Evolutionary conservation across 1,140 invertebrate species (phyloP).

Genomic region (Zaprionus ornatus): DNA sequence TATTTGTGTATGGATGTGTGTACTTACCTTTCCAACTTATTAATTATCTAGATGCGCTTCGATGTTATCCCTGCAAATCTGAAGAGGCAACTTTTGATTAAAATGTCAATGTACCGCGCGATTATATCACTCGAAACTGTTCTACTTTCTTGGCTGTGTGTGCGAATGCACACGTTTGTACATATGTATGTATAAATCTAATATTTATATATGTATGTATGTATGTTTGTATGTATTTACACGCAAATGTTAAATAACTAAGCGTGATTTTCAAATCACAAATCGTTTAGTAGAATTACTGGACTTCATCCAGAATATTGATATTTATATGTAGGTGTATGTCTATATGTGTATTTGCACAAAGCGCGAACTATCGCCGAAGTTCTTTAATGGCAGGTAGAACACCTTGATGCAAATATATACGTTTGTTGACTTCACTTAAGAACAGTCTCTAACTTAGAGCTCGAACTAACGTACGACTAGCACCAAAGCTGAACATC

Average conservation of each 20-base stretch:
- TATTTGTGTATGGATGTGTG: not conserved
- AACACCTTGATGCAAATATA: slow-evolving; percentile 60
- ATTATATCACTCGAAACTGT: not conserved
- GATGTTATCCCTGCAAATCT: not conserved
- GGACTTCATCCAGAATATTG: not conserved
- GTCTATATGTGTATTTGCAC: slow-evolving; percentile 19
- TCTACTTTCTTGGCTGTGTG: not conserved
- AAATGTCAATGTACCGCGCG: not conserved
- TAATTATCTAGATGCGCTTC: not conserved
- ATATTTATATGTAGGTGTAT: not conserved
- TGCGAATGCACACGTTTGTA: not conserved
- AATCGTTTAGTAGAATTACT: not conserved
- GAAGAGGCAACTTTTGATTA: not conserved
- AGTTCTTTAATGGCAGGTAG: slow-evolving; percentile 45
- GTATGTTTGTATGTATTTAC: slow-evolving; percentile 13
- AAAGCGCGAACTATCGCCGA: slow-evolving; percentile 7
- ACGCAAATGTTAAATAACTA: slow-evolving; percentile 1
- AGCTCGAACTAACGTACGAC: slow-evolving; percentile 64
- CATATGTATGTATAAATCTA: not conserved
- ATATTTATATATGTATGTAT: not conserved
- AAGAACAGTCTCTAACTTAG: slow-evolving; percentile 43
- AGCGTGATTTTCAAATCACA: not conserved
- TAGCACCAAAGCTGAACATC: slow-evolving; percentile 71
- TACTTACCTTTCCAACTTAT: not conserved
- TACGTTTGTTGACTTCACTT: slow-evolving; percentile 45